These are phyloP conservation scores for Pipistrellus pipistrellus DNA, from an alignment of 2,797 vertebrate genomes.

Conservation along the genomic window DNA sequence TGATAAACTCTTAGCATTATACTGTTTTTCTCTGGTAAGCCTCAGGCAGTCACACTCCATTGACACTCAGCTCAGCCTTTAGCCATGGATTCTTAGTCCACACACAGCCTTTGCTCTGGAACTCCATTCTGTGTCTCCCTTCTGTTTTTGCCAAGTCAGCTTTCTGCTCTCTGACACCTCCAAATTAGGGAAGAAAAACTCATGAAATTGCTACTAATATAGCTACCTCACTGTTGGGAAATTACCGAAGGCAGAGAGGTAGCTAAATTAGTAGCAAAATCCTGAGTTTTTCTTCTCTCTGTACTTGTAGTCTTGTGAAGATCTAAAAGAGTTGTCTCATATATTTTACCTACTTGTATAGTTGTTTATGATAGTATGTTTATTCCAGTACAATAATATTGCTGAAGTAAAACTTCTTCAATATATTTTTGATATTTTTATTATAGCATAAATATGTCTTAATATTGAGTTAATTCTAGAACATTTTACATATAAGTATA, in stretches of 20 bases:
- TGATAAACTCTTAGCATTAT: neutral
- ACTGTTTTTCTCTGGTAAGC: neutral
- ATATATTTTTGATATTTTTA: neutral
- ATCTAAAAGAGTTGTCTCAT: neutral
- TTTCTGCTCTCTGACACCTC: neutral
- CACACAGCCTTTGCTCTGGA: accelerated
- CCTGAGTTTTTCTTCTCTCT: neutral
- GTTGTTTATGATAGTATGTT: neutral
- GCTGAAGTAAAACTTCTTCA: slow-evolving; percentile 27
- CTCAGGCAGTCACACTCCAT: neutral
- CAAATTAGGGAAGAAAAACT: neutral
- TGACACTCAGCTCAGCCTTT: neutral
- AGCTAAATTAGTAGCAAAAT: neutral
- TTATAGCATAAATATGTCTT: neutral
- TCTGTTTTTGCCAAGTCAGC: neutral
- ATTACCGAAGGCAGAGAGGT: neutral
- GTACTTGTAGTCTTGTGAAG: neutral
- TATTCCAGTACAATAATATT: neutral
- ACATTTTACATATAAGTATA: neutral
- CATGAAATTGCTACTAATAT: neutral
- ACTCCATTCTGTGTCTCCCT: neutral
- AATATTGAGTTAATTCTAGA: neutral
- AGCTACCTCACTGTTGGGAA: neutral
- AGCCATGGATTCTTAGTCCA: neutral
- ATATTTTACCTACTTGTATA: neutral